Evolutionary conservation across 2,113 vertebrate genomes (phyloP).

Genomic region (Plecturocebus donacophilus): DNA sequence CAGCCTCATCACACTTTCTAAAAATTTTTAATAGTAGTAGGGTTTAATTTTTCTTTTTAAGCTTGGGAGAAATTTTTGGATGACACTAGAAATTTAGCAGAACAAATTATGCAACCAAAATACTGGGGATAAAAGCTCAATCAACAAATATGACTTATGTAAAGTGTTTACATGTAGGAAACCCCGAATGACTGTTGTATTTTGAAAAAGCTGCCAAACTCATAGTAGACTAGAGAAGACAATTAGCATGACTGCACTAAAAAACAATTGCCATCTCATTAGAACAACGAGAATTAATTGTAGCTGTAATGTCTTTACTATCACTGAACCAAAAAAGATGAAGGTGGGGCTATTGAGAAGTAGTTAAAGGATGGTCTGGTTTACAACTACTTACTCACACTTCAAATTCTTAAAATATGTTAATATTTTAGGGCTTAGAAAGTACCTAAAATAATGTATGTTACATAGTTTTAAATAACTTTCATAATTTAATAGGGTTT

Average conservation of each 20-base stretch:
- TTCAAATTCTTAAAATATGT: not conserved
- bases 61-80: not conserved
- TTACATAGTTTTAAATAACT: not conserved
- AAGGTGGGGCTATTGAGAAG: not conserved
- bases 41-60: not conserved
- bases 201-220: not conserved
- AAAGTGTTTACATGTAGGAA: not conserved
- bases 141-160: no score
- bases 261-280: not conserved
- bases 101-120: not conserved
- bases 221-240: not conserved
- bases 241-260: not conserved
- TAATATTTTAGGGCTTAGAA: not conserved
- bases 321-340: not conserved
- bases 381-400: not conserved
- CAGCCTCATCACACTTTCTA: no score
- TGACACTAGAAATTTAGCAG: not conserved
- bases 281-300: not conserved
- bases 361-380: not conserved
- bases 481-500: not conserved
- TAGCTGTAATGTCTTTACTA: not conserved
- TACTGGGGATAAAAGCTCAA: not conserved
- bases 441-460: not conserved
- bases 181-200: not conserved
- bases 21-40: not conserved